Conservation (phyloP, 2,113 vertebrate genomes). For the Cyprinodon variegatus region DNA sequence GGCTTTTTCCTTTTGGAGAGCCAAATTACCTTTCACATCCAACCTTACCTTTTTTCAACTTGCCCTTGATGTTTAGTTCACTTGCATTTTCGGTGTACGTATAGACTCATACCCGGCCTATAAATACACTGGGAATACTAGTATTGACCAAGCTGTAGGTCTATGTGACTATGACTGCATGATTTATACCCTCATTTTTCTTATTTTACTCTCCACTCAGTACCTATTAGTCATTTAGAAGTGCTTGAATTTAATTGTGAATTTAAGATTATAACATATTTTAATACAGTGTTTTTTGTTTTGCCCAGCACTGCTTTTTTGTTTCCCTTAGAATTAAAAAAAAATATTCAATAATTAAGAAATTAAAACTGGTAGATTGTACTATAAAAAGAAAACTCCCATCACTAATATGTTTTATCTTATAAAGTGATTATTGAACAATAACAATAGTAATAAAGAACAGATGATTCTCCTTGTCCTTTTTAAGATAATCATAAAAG, state of each 20-base stretch:
- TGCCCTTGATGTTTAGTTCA: conserved; percentile 79
- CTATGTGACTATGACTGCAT: not conserved
- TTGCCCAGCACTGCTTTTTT: not conserved
- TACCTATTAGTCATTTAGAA: not conserved
- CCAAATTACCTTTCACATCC: conserved; percentile 75
- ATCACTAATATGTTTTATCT: too few relatives aligned
- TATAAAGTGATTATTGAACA: not conserved
- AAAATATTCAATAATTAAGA: not conserved
- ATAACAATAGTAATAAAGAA: not conserved
- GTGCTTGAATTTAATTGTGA: not conserved
- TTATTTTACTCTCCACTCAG: not conserved
- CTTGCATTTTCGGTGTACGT: conserved; percentile 55
- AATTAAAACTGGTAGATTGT: not conserved
- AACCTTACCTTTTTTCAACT: conserved; percentile 65
- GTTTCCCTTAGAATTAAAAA: not conserved
- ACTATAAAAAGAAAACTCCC: not conserved
- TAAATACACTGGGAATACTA: not conserved
- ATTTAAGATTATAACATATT: not conserved
- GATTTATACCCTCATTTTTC: not conserved
- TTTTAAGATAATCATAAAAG: not conserved
- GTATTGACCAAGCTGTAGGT: conserved; percentile 11
- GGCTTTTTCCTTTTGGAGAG: conserved; percentile 71
- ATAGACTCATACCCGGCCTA: conserved; percentile 40
- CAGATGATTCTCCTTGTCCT: not conserved
- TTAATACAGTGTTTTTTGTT: not conserved